A percentile compares a stretch with the other conserved stretches of the same genome.
Conservation (phyloP, 2,888 invertebrate species). For the Drosophila nr. perissopoda region DNA sequence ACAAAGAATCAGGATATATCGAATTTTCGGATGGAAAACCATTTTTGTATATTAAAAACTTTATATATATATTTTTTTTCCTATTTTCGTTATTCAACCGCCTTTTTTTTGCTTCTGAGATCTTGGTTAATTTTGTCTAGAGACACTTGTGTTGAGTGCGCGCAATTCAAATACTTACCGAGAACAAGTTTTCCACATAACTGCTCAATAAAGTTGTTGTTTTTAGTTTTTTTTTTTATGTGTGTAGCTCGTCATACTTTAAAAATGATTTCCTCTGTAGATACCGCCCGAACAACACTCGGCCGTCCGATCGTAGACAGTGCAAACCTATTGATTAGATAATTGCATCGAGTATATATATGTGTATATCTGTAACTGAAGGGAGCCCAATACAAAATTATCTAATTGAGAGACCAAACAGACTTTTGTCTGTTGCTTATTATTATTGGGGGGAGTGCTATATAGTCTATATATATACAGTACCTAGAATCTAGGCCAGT, state of each 20-base stretch:
- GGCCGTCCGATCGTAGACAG: slow-evolving; percentile 58
- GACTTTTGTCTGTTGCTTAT: slow-evolving; percentile 27
- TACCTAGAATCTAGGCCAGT: slow-evolving; percentile 62
- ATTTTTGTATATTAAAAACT: background rate
- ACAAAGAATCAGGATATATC: background rate
- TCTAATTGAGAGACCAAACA: slow-evolving; percentile 42
- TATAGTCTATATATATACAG: slow-evolving; percentile 11
- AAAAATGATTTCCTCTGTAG: slow-evolving; percentile 70
- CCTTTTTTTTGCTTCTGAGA: background rate
- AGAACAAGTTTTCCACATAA: slow-evolving; percentile 42
- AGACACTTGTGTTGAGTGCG: slow-evolving; percentile 30
- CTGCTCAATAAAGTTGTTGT: slow-evolving; percentile 38
- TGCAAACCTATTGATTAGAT: slow-evolving; percentile 78
- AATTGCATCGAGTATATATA: slow-evolving; percentile 56
- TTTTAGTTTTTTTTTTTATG: background rate
- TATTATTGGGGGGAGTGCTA: slow-evolving; percentile 30
- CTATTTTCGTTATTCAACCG: background rate
- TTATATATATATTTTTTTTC: background rate
- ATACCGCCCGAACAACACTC: slow-evolving; percentile 51
- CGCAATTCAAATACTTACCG: slow-evolving; percentile 44
- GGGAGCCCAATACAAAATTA: slow-evolving; percentile 38
- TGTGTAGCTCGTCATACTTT: slow-evolving; percentile 10
- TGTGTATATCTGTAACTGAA: background rate
- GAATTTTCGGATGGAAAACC: background rate
- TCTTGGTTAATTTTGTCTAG: slow-evolving; percentile 9